Base-by-base conservation (phyloP, 2,797 vertebrate species). In the Gymnopithys bicolor region DNA sequence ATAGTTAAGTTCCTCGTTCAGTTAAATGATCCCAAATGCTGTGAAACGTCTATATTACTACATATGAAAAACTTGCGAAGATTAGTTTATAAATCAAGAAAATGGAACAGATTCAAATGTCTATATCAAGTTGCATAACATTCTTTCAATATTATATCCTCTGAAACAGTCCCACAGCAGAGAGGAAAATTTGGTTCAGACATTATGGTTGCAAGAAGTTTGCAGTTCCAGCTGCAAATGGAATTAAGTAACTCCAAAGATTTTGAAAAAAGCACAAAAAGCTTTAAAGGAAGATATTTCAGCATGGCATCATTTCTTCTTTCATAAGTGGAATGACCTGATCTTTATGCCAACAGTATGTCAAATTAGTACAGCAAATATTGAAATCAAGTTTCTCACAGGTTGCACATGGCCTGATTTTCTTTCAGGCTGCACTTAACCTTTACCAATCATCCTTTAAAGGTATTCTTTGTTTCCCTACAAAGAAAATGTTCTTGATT, bases 321-420 rank as follows among this genome's bases (percentile, higher is more conserved):
- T 94, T 93, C 71, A 45, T 73, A 86, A 91, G 51, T 4, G 25
- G 92, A 86, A 94, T 0, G 15, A 96, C 69, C 73, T 85, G 71
- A 90, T 88, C 93, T 92, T 83, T 94, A 86, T 91, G 86, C 91
- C 75, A 28, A 78, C 6, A 46, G 19, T 55, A 94, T 88, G 85
- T 95, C 90, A 92, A 83, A 89, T 94, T 84, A 95, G 75, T 79
- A 91, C 63, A 89, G 74, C 3, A 85, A 95, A 94, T 92, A 96
- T 5, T 49, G 87, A 97, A 95, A 97, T 96, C 88, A 86, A 95
- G 52, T 41, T 63, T 86, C 95, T 96, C 83, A 32, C 68, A 95
- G 97, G 55, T 79, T 91, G 75, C 93, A 48, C 64, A 64, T 46
- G 80, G 95, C 52, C 89, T 82, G 35, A 84, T 96, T 92, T 94